Evolutionary conservation across 2,113 vertebrate genomes (phyloP).

Genomic region (Macheiramphus alcinus): DNA sequence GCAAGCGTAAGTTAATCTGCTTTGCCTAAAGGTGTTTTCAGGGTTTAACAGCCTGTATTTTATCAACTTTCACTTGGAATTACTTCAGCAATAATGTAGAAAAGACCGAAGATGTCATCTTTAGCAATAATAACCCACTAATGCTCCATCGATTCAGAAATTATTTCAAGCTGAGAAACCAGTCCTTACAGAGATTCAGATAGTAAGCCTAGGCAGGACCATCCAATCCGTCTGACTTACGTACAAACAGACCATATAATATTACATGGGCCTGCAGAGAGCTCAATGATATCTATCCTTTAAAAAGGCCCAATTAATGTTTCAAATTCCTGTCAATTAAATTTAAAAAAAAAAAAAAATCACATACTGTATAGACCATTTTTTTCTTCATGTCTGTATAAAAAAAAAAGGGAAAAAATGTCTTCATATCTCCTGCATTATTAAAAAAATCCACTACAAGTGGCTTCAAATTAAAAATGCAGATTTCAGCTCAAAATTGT

Average conservation of each 20-base stretch:
- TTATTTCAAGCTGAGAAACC: not conserved
- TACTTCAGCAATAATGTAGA: not conserved
- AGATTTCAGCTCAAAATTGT: not conserved
- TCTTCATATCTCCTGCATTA: not conserved
- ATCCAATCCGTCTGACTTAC: not conserved
- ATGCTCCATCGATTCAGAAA: not conserved
- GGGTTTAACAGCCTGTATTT: not conserved
- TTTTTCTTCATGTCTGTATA: not conserved
- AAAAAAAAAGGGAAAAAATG: fast-evolving
- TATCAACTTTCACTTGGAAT: not conserved
- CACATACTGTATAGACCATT: not conserved
- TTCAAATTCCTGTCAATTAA: not conserved
- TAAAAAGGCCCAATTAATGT: not conserved
- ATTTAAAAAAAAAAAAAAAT: not conserved
- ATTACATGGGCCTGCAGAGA: not conserved
- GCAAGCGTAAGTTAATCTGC: not conserved
- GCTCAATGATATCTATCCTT: not conserved
- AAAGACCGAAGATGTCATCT: not conserved
- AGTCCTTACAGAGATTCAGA: not conserved
- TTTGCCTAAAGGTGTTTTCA: not conserved
- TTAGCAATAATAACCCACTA: not conserved
- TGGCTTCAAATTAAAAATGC: not conserved
- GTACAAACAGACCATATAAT: not conserved
- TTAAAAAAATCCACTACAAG: not conserved
- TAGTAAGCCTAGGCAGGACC: not conserved